phyloP scores from a whole-genome alignment of 1,140 invertebrate species.

The Lepidurus apus region DNA sequence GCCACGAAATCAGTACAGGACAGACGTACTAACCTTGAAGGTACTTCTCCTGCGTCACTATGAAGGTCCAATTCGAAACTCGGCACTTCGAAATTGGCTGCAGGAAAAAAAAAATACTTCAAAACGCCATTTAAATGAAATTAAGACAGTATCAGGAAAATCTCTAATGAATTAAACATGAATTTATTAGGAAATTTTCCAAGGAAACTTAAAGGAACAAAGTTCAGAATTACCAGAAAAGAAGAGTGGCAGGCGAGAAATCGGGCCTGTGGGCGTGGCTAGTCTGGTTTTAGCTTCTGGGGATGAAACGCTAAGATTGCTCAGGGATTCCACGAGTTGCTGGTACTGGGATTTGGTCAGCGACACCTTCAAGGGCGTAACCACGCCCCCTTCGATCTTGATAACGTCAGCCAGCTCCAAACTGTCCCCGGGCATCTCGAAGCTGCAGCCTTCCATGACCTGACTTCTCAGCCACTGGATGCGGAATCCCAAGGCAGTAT shows the following conservation, averaged over 20 bases:
- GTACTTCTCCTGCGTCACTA: slow-evolving; percentile 41
- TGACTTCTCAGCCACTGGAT: slow-evolving; percentile 54
- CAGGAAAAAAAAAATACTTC: neutral
- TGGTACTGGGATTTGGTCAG: slow-evolving; percentile 80
- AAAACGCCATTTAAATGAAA: too few relatives aligned
- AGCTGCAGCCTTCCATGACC: slow-evolving; percentile 30
- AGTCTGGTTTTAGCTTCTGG: neutral
- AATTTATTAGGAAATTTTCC: too few relatives aligned
- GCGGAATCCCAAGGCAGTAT: slow-evolving; percentile 56
- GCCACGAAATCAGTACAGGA: slow-evolving; percentile 75
- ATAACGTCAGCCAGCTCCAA: slow-evolving; percentile 39
- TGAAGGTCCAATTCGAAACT: slow-evolving; percentile 40
- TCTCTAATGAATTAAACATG: too few relatives aligned
- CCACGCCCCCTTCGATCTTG: slow-evolving; percentile 69
- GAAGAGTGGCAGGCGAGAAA: neutral
- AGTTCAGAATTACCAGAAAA: neutral
- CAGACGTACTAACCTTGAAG: slow-evolving; percentile 65
- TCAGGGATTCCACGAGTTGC: slow-evolving; percentile 67
- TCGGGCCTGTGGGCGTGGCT: neutral
- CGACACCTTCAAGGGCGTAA: slow-evolving; percentile 76
- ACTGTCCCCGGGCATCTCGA: neutral
- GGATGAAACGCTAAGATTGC: slow-evolving; percentile 8
- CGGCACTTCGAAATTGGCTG: slow-evolving; percentile 44
- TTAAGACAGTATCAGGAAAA: too few relatives aligned
- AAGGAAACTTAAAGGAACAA: too few relatives aligned